phyloP scores from a whole-genome alignment of 2,113 vertebrate genomes.

The Urocitellus parryii region DNA sequence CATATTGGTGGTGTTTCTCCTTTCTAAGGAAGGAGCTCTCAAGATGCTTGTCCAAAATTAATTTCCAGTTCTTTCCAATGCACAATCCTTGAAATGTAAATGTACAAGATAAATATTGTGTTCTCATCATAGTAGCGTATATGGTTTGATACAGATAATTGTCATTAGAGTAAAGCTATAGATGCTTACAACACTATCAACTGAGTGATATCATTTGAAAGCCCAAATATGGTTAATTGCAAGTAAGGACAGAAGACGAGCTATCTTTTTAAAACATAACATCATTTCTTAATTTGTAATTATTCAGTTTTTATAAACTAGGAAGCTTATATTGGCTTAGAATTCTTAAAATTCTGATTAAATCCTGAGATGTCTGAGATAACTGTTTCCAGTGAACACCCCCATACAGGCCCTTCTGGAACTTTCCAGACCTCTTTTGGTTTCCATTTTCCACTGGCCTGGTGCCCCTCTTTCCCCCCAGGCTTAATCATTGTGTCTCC shows the following conservation, averaged over 20 bases:
- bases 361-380: not conserved
- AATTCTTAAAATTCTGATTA: conserved; percentile 42
- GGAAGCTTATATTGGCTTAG: not conserved
- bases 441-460: not conserved
- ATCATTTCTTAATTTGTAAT: conserved; percentile 47
- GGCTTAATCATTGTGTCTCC: not conserved
- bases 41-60: conserved; percentile 43
- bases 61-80: conserved; percentile 49
- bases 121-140: conserved; percentile 37
- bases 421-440: not conserved
- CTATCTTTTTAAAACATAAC: not conserved
- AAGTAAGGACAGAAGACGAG: conserved; percentile 39
- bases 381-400: not conserved
- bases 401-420: not conserved
- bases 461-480: not conserved
- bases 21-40: conserved; percentile 35
- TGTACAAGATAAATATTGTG: conserved; percentile 60
- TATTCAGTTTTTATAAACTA: conserved; percentile 27
- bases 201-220: conserved; percentile 44
- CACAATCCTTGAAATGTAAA: conserved; percentile 65
- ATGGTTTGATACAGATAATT: conserved; percentile 54
- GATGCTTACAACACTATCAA: not conserved
- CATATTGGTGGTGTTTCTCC: conserved; percentile 16
- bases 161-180: conserved; percentile 33
- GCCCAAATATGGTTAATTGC: conserved; percentile 1